Evolutionary conservation across 2,888 invertebrate species (phyloP), one percentile per base, ranked within the genome.

Genomic region (Stenoptilia bipunctidactyla): DNA sequence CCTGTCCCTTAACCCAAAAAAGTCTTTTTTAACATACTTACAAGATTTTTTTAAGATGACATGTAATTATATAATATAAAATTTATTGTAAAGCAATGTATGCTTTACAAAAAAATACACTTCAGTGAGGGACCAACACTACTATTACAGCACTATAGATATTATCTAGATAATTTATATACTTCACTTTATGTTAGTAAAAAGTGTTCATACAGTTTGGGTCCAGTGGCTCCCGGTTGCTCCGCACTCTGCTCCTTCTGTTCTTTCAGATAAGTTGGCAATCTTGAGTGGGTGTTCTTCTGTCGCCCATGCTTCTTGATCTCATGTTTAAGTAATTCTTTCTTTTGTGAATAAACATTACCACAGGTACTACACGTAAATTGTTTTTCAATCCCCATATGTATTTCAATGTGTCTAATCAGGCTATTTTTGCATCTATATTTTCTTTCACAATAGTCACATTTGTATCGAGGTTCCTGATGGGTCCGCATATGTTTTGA

Each of bases 401-500:
- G 71, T 42, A 66, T 66, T 47, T 71, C 67, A 51, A 56, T 60
- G 52, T 72, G 71, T 30, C 63, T 52, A 40, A 68, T 57, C 25
- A 71, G 44, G 39, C 48, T 46, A 1, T 66, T 42, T 40, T 64
- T 66, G 10, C 68, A 58, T 38, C 69, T 66, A 36, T 70, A 72
- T 34, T 61, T 63, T 46, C 61, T 58, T 34, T 66, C 65, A 40
- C 71, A 72, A 25, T 58, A 51, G 13, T 69, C 66, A 58, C 71
- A 72, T 45, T 67, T 64, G 12, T 58, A 57, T 40, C 58, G 57
- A 0, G 68, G 67, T 15, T 66, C 66, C 45, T 63, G 68, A 34
- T 71, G 71, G 38, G 62, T 71, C 1, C 63, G 43, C 58, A 64
- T 59, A 34, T 72, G 71, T 36, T 61, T 67, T 27, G 69, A 71